Base-by-base conservation (phyloP, 2,797 vertebrate genomes). In the Astyanax mexicanus region DNA sequence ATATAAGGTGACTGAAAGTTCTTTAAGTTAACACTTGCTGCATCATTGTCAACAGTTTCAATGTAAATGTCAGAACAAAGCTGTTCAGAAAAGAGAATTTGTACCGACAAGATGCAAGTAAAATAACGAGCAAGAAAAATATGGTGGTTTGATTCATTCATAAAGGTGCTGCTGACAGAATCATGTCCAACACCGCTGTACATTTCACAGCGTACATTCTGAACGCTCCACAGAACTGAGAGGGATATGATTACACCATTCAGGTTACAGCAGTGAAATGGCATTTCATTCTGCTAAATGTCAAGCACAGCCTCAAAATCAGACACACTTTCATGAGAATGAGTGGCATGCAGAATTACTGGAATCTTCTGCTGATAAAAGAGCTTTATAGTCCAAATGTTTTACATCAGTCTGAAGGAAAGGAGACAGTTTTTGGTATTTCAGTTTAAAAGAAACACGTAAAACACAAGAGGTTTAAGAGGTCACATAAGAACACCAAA, bases 211-310 rank as follows among this genome's bases (percentile, higher is more conserved):
- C 15, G 21, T 21, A 19, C 21, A 15, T n/a, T 29, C 6, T 6
- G 4, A 25, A 11, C 27, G 11, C 23, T 44, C 6, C 4, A 25
- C 8, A 2, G n/a, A 19, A 66, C 32, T 66, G 17, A 21, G 47
- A 32, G 15, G 6, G 13, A 2, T 64, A 42, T 64, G 60, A 64
- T 32, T 66, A 66, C 42, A 66, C 1, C 21, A n/a, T 65, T 65
- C 21, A 44, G 6, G 12, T 44, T 8, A 29, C 62, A 44, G 44
- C 2, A 10, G 9, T 27, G 10, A 42, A 35, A 47, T 49, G 29
- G 13, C n/a, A 72, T 1, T 37, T 3, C 5, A 37, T 23, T 61
- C 13, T 25, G 8, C 47, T 47, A 17, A 23, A n/a, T 49, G 21
- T 62, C 44, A 51, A 47, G 21, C 35, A 8, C 29, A 58, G 29